Evolutionary conservation across 2,797 vertebrate genomes (phyloP), one percentile per base, ranked within the genome.

Genomic region (Enteromius radiatus): DNA sequence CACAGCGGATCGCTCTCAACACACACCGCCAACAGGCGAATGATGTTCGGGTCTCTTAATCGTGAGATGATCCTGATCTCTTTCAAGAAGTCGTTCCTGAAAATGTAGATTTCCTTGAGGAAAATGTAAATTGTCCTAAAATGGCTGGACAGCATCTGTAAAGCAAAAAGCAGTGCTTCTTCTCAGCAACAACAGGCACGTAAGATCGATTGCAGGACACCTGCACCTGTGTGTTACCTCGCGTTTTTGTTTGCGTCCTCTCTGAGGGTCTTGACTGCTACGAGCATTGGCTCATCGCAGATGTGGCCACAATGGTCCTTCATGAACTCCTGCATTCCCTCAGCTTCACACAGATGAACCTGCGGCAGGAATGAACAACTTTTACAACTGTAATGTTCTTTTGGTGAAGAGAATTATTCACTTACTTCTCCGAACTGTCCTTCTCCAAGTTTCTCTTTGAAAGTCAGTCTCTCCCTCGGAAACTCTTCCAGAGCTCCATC

Each of bases 61-160:
- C 97, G 95, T 0, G 97, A 98, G 97, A 99, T 98, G 91, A 99
- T 99, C 88, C 97, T 96, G 89, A 99, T 99, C 93, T 99, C 98
- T 91, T 99, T 98, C 86, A 99, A 95, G 91, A 99, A 99, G 93
- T 99, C 98, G 84, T 98, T 99, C 93, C 98, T 99, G 93, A 81
- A 84, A 83, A 85, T 82, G 23, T 79, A 70, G 49, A 76, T 69
- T 80, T 69, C 80, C 59, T 81, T 75, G 59, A 81, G 69, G 70
- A 73, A 73, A 63, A 45, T 31, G 49, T 64, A 81, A 61, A 74
- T 8, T 64, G 21, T 75, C 80, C 56, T 81, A 81, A 74, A 81
- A 73, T 63, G 54, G 69, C 64, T 45, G 73, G 47, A 69, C 49
- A 76, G 49, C 49, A 59, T 76, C 73, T 82, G 81, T 59, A 82